A percentile compares a stretch with the other conserved stretches of the same genome.
These are phyloP conservation scores for Crossoptilon crossoptilon DNA, from an alignment of 2,797 vertebrate genomes.

Conservation along the genomic window DNA sequence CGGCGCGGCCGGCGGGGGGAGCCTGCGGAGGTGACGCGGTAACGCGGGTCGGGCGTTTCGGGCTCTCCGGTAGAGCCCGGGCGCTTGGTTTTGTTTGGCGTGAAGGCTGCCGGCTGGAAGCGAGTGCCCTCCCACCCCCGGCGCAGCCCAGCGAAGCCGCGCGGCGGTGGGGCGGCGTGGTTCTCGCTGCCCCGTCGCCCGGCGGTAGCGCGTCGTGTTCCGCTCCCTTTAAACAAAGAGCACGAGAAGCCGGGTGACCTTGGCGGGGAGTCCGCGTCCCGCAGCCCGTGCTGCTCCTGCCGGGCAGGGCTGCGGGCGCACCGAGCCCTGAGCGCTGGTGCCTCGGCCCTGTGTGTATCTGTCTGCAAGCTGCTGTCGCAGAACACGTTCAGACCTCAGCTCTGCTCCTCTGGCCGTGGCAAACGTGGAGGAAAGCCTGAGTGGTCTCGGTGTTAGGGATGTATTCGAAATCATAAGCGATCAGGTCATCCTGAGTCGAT, in stretches of 20 bases:
- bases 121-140: not conserved
- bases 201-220: rapidly evolving
- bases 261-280: not conserved
- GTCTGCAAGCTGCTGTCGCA: not conserved
- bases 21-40: not conserved
- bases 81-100: not conserved
- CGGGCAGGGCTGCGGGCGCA: not conserved
- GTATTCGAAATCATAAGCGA: not conserved
- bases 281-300: not conserved
- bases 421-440: slow-evolving; percentile 38
- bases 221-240: not conserved
- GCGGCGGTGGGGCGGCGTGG: not conserved
- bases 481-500: not conserved
- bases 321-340: too few species aligned
- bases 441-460: not conserved
- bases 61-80: too few species aligned
- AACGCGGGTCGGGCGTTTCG: too few species aligned
- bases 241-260: slow-evolving; percentile 5
- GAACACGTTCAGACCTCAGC: not conserved
- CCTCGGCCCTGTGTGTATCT: too few species aligned
- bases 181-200: rapidly evolving
- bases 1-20: too few species aligned
- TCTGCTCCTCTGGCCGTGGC: not conserved
- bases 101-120: rapidly evolving
- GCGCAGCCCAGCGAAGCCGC: not conserved